These are phyloP conservation scores for Phenganax marumi DNA, from an alignment of 92 coral and sea anemone species.

Conservation along the genomic window DNA sequence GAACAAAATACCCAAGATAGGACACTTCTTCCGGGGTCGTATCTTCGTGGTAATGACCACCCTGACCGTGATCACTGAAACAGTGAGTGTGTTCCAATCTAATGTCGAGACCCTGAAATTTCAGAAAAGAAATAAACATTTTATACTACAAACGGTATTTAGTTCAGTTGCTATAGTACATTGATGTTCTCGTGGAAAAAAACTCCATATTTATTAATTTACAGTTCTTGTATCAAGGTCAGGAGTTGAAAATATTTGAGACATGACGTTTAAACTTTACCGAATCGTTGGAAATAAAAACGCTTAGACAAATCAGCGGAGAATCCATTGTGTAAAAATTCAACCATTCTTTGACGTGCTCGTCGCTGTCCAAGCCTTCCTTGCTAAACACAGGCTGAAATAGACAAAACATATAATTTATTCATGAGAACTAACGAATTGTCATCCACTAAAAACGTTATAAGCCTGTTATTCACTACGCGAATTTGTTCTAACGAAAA, in stretches of 20 bases:
- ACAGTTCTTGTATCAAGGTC: too few relatives aligned
- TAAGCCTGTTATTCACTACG: too few relatives aligned
- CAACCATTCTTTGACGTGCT: constrained; percentile 82
- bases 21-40: constrained; percentile 88
- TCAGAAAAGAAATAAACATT: neutral
- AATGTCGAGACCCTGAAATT: constrained; percentile 81
- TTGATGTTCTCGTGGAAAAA: too few relatives aligned
- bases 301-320: constrained; percentile 89
- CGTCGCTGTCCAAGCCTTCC: constrained; percentile 68
- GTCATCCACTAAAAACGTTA: neutral
- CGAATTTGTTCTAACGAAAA: too few relatives aligned
- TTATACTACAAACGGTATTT: too few relatives aligned
- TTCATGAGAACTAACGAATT: neutral
- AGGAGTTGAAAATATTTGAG: neutral
- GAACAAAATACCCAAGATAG: constrained; percentile 82
- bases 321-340: constrained; percentile 86
- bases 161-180: too few relatives aligned
- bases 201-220: too few relatives aligned
- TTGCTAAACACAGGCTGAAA: constrained; percentile 75
- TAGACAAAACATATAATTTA: neutral
- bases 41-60: constrained; percentile 96
- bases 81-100: constrained; percentile 97
- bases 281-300: constrained; percentile 86
- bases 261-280: constrained; percentile 46
- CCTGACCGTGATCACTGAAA: constrained; percentile 92